Base-by-base conservation (phyloP, 2,113 vertebrate genomes). In the Lipotes vexillifer region DNA sequence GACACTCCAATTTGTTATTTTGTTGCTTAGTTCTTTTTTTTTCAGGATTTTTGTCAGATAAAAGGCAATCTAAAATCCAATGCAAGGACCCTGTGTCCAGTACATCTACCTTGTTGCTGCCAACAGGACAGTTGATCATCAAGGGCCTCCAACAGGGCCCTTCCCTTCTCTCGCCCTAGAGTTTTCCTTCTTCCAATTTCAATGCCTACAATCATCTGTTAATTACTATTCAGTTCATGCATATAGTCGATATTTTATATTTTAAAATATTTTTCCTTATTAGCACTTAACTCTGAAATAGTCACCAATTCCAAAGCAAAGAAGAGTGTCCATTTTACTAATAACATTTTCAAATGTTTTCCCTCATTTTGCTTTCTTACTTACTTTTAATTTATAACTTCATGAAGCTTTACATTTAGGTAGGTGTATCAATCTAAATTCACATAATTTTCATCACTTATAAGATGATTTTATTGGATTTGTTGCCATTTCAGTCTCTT, bases 311-410 rank as follows among this genome's bases (percentile, higher is more conserved):
- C 8, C 9, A 93, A 96, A 21, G 41, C 38, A 94, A 82, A 71
- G 17, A 27, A 72, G 13, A 66, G 46, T 15, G 8, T 71, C 20
- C 59, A 5, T 63, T 59, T 75, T 13, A 82, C 17, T 66, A 72
- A 66, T 55, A 93, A 77, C 10, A 31, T 90, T 88, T 96, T 78
- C 11, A 68, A 95, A 87, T 68, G 9, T 7, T 95, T 80, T 61
- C 2, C 20, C 18, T 83, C 36, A 66, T 36, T 93, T 89, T 88
- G 27, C 49, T 20, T 31, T 17, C 29, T 68, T 23, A 71, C 1
- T 80, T 86, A 20, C 17, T 59, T 80, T 96, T 89, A 68, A 88
- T 66, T 46, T 44, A 29, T 65, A 88, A 90, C 10, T 69, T 68
- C 69, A 88, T 41, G 38, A 72, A 84, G 59, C 3, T 38, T 65